Percentiles rank a stretch among this genome's conserved stretches.
These are phyloP conservation scores for Phycodurus eques DNA, from an alignment of 2,113 vertebrate genomes.

Conservation along the genomic window DNA sequence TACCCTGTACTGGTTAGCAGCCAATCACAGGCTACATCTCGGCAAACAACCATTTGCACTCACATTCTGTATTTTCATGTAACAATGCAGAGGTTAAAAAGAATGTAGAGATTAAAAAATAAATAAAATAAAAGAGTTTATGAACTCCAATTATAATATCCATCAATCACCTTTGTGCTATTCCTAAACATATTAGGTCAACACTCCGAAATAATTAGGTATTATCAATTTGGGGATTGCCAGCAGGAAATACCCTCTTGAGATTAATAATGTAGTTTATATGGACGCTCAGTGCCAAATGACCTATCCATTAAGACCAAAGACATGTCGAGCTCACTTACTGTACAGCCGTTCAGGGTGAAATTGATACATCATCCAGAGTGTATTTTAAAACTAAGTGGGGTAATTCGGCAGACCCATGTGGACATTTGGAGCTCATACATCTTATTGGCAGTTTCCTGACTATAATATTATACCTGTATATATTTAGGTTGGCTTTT, in stretches of 20 bases:
- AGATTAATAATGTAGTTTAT: conserved; percentile 10
- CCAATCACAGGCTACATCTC: too few species aligned
- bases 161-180: neutral
- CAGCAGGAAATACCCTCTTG: conserved; percentile 1
- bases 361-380: neutral
- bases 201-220: neutral
- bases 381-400: neutral
- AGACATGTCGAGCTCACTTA: conserved; percentile 3
- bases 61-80: neutral
- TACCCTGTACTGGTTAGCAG: too few species aligned
- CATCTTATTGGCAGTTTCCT: conserved; percentile 20
- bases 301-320: conserved; percentile 5
- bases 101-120: neutral
- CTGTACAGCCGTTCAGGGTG: neutral
- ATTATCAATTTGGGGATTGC: neutral
- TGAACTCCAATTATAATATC: neutral
- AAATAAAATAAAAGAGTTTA: neutral
- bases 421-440: conserved; percentile 21
- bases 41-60: too few species aligned
- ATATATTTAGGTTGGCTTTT: neutral
- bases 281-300: neutral
- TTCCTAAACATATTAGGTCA: neutral
- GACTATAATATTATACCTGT: neutral
- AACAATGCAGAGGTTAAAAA: neutral
- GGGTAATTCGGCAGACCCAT: conserved; percentile 19